Evolutionary conservation across 2,113 vertebrate genomes (phyloP), one percentile per base, ranked within the genome.

Genomic region (Labeo rohita): DNA sequence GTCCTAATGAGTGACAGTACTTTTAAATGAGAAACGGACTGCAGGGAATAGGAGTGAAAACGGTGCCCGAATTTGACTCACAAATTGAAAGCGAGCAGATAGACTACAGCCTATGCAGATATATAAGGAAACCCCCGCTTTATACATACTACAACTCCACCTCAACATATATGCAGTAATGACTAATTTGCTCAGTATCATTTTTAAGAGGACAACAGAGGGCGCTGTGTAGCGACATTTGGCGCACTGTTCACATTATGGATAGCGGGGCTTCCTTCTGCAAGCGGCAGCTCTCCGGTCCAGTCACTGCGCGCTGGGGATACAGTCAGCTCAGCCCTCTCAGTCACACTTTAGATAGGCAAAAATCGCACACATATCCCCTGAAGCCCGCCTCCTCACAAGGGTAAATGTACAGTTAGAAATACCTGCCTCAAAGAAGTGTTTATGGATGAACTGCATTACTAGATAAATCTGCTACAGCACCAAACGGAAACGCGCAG

Each of bases 141-240:
- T 84, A 15, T 23, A 70, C 49, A 59, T 28, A 12, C 18, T 11
- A 73, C 21, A 39, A 2, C 39, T 23, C 9, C 8, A 82, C 10
- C 49, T 21, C 80, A 54, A 70, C 80, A 82, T n/a, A 80, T 15
- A 65, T 13, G 59, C 79, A 16, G 47, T 36, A 52, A 82, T 82
- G 16, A 70, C 50, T 73, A 45, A 86, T 81, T 80, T 74, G 18
- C 18, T 23, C 45, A 15, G 23, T 73, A 75, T 73, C 12, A 56
- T 61, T 16, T 59, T 6, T 2, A 45, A 85, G 50, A 63, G 59
- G 90, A 85, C 95, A 86, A 96, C 88, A 95, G 95, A 95, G 94
- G 95, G 95, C 94, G 94, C 91, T 90, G 86, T 90, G 88, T 76
- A 92, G 94, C 88, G 92, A 92, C 90, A 92, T 92, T 93, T 88